phyloP scores from a whole-genome alignment of 2,888 invertebrate species.

The Colletes collaris region DNA sequence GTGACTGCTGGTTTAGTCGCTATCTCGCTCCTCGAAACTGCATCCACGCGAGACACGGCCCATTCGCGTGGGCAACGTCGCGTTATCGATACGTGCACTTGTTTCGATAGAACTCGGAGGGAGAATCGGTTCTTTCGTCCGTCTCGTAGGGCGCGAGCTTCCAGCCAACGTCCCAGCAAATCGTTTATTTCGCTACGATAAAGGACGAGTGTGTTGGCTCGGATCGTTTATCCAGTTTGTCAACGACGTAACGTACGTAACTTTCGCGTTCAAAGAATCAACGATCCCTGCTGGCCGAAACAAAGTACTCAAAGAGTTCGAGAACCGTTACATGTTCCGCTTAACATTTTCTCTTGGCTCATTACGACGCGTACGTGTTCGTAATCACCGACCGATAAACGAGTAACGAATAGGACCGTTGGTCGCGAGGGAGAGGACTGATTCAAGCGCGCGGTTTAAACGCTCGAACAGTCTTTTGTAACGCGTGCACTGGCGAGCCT shows the following conservation, averaged over 20 bases:
- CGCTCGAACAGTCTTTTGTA: slow-evolving; percentile 20
- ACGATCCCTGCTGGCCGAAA: too few species aligned
- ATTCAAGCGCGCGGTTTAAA: slow-evolving; percentile 22
- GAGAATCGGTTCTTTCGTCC: slow-evolving; percentile 17
- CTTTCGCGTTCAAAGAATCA: too few species aligned
- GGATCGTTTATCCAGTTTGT: too few species aligned
- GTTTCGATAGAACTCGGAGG: slow-evolving; percentile 4
- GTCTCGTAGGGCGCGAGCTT: background rate
- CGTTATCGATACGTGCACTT: slow-evolving; percentile 49
- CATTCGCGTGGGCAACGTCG: slow-evolving; percentile 32
- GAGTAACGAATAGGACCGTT: background rate
- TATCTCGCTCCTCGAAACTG: slow-evolving; percentile 6
- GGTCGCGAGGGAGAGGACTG: slow-evolving; percentile 1
- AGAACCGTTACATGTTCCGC: too few species aligned
- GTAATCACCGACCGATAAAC: slow-evolving; percentile 34
- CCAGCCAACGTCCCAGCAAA: too few species aligned
- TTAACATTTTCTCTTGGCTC: too few species aligned
- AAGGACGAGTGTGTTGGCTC: background rate
- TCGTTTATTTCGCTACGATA: too few species aligned
- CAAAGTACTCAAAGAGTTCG: too few species aligned
- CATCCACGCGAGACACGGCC: slow-evolving; percentile 20
- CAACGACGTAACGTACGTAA: too few species aligned
- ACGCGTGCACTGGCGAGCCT: slow-evolving; percentile 45
- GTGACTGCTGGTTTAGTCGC: background rate
- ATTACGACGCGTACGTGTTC: background rate